phyloP scores from a whole-genome alignment of 23 tunicate species.

The Trididemnum miniatum region DNA sequence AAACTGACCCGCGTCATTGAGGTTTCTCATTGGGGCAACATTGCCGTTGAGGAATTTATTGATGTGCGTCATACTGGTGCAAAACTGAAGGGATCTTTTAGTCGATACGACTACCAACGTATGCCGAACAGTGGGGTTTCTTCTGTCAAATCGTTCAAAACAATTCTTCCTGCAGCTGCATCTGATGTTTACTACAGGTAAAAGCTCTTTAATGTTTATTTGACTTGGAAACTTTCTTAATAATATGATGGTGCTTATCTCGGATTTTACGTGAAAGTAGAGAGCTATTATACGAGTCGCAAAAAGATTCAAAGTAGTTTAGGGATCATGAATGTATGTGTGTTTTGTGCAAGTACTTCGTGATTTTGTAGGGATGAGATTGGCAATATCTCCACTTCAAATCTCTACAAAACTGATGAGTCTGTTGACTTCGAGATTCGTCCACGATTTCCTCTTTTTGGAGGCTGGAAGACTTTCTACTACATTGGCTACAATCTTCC shows the following conservation, averaged over 20 bases:
- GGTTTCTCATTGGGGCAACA: slow-evolving; percentile 98
- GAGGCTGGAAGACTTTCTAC: slow-evolving; percentile 98
- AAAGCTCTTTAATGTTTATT: no score
- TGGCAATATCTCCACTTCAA: slow-evolving; percentile 97
- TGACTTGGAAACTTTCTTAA: no score
- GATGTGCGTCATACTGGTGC: slow-evolving; percentile 91
- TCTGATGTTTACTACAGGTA: slow-evolving; percentile 94
- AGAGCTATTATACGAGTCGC: no score
- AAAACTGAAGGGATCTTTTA: slow-evolving; percentile 91
- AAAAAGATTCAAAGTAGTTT: no score
- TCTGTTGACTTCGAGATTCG: slow-evolving; percentile 93
- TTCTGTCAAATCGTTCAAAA: slow-evolving; percentile 87
- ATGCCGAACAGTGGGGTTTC: slow-evolving; percentile 81
- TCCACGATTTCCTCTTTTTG: slow-evolving; percentile 97
- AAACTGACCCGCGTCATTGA: slow-evolving; percentile 82
- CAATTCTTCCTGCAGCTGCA: slow-evolving; percentile 86
- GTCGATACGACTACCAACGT: slow-evolving; percentile 94
- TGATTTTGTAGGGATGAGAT: slow-evolving; percentile 76
- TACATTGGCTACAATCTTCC: slow-evolving; percentile 96
- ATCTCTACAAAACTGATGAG: slow-evolving; percentile 56
- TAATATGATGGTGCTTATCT: no score
- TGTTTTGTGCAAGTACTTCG: no score
- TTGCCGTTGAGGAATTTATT: slow-evolving; percentile 85
- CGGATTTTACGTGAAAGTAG: no score
- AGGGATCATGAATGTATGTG: no score